Evolutionary conservation across 2,888 invertebrate species (phyloP), one percentile per base, ranked within the genome.

Genomic region (Athalia cordata): DNA sequence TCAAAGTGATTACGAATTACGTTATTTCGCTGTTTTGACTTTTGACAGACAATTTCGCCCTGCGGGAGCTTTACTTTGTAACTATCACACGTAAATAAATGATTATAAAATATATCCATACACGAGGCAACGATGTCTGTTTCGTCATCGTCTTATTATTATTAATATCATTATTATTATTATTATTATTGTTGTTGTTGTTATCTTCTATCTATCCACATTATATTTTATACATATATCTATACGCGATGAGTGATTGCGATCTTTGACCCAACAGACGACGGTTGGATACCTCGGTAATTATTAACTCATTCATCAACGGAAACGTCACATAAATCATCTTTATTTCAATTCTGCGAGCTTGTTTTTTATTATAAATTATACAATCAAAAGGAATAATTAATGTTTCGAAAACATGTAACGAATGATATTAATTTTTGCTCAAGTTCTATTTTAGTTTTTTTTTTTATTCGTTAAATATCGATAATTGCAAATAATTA

Each of bases 271-370:
- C 77, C 70, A 62, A 68, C 15, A 49, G n/a, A 68, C 55, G 59
- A 68, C 68, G 68, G 15, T 70, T 57, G 62, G 68, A 77, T 77
- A 68, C 66, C 68, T 77, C 61, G 57, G 77, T 77, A 77, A 77
- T 77, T 77, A 77, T 77, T 67, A 77, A 61, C 68, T 77, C 74
- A 78, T 78, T 78, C 78, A 65, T 72, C 74, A 74, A 55, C 52
- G 29, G 62, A 77, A 62, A 13, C 62, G 78, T 62, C 61, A 64
- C 74, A 72, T 78, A 78, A 78, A 78, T 78, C 78, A 74, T 78
- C 55, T 74, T 78, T 74, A 72, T 78, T 74, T 45, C 70, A 68
- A 52, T 52, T 9, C 8, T 29, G 50, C 43, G 55, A 29, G 29
- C 29, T 29, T 29, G 29, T 29, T 29, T 29, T 66, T 66, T 11